These are phyloP conservation scores for Nephrotoma appendiculata DNA, from an alignment of 2,888 invertebrate genomes.

Conservation along the genomic window DNA sequence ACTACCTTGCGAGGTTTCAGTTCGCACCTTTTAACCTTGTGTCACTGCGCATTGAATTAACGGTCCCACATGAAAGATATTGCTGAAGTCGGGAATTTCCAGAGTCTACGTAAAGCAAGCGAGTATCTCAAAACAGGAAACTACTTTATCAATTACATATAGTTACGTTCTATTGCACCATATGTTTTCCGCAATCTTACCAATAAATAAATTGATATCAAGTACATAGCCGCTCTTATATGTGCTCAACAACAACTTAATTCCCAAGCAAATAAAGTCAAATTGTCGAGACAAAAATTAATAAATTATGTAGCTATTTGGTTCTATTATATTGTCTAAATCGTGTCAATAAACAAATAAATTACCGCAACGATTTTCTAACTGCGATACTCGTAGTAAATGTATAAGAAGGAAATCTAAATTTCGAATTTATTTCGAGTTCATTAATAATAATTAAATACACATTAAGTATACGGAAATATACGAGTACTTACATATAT, in stretches of 20 bases:
- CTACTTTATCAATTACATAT: too few relatives aligned
- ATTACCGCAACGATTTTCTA: neutral
- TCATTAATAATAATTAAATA: neutral
- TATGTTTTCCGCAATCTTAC: too few relatives aligned
- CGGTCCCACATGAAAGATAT: too few relatives aligned
- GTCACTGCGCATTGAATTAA: too few relatives aligned
- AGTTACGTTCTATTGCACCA: too few relatives aligned
- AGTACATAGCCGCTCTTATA: neutral
- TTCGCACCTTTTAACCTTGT: too few relatives aligned
- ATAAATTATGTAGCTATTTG: neutral
- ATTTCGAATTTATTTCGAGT: neutral
- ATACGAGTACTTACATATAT: neutral
- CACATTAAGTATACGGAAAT: neutral
- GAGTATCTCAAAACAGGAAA: too few relatives aligned
- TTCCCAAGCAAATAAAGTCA: neutral
- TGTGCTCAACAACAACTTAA: too few relatives aligned
- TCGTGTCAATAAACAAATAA: neutral
- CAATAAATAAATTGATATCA: neutral
- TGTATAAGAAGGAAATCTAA: neutral
- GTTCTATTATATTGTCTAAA: neutral
- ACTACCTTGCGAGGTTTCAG: too few relatives aligned
- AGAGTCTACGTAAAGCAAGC: too few relatives aligned
- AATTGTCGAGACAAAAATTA: neutral
- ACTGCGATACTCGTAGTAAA: neutral
- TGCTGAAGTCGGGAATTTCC: too few relatives aligned